These are phyloP conservation scores for Aplocera efformata DNA, from an alignment of 2,888 invertebrate species.

Conservation along the genomic window DNA sequence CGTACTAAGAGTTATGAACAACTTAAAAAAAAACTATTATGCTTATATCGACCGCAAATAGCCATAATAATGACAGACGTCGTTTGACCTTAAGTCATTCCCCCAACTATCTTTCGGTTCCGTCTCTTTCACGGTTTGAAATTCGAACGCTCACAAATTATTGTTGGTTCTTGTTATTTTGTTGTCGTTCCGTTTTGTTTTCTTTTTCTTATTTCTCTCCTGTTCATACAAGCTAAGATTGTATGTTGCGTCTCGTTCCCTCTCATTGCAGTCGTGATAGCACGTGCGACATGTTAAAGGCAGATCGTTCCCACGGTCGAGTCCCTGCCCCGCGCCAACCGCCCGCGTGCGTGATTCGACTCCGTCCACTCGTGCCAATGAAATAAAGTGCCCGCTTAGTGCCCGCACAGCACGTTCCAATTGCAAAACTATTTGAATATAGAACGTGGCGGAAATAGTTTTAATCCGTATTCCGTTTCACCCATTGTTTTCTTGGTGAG, in stretches of 20 bases:
- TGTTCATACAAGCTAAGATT: constrained; percentile 7
- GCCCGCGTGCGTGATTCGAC: constrained; percentile 59
- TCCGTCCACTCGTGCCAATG: constrained; percentile 63
- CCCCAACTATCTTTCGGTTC: constrained; percentile 60
- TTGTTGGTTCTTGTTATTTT: constrained; percentile 71
- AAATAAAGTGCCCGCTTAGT: constrained; percentile 66
- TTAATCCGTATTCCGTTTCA: too few relatives aligned
- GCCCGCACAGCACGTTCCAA: constrained; percentile 61
- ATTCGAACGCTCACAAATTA: constrained; percentile 75
- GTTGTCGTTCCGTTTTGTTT: constrained; percentile 44
- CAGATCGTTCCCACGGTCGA: constrained; percentile 79
- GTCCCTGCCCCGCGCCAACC: constrained; percentile 40
- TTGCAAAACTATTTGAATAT: constrained; percentile 68
- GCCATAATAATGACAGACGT: too few relatives aligned
- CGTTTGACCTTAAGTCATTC: too few relatives aligned
- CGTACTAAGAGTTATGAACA: too few relatives aligned
- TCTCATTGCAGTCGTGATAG: constrained; percentile 45
- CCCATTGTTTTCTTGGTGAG: too few relatives aligned
- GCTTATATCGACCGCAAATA: too few relatives aligned
- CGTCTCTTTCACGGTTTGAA: constrained; percentile 66
- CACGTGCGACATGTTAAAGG: constrained; percentile 80
- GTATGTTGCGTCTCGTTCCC: constrained; percentile 45
- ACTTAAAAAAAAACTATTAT: too few relatives aligned
- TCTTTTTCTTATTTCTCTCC: constrained; percentile 35
- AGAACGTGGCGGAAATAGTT: constrained; percentile 61